A percentile compares a stretch with the other conserved stretches of the same genome.
These are phyloP conservation scores for Hemiscyllium ocellatum DNA, from an alignment of 2,113 vertebrate genomes.

Conservation along the genomic window DNA sequence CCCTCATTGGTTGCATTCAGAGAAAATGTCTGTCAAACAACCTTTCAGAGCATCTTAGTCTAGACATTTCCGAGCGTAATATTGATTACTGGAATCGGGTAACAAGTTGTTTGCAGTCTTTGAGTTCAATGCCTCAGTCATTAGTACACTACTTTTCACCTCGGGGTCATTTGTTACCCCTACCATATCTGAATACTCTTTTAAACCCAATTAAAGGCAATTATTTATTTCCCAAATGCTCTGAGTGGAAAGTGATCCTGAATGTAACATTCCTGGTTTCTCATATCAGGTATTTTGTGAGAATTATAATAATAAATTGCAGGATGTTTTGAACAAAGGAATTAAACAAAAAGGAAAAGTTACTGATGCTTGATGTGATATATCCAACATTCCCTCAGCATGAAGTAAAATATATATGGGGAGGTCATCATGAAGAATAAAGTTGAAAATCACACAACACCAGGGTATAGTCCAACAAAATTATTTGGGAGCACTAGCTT, in stretches of 20 bases:
- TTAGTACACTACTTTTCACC: neutral
- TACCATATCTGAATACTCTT: neutral
- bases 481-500: no score
- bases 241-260: neutral
- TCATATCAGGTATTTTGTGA: neutral
- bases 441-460: no score
- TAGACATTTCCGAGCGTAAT: neutral
- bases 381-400: neutral
- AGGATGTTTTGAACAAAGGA: neutral
- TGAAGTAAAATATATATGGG: neutral
- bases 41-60: neutral
- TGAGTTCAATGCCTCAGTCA: neutral
- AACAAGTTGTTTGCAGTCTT: conserved; percentile 3
- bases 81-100: neutral
- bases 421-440: neutral
- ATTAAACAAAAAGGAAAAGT: neutral
- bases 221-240: neutral
- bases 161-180: neutral
- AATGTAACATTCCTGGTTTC: neutral
- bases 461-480: no score
- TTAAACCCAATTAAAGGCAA: neutral
- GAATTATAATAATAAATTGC: neutral
- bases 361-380: neutral
- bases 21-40: neutral
- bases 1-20: neutral